These are phyloP conservation scores for Diplosoma virens DNA, from an alignment of 23 tunicate genomes.

Conservation along the genomic window DNA sequence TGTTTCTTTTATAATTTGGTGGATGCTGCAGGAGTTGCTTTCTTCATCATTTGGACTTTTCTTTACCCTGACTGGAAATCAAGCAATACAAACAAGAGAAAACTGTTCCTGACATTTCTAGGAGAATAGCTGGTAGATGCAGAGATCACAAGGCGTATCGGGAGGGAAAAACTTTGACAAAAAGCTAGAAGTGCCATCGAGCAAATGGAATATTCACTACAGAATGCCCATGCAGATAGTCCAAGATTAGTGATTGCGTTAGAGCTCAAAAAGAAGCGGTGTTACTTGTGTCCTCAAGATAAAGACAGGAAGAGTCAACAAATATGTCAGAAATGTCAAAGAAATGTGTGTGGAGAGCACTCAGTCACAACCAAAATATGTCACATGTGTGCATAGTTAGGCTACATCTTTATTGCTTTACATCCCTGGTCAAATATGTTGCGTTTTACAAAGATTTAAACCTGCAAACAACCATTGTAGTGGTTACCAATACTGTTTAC, in stretches of 20 bases:
- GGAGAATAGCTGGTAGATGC: conserved; percentile 1
- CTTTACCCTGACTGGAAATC: not conserved
- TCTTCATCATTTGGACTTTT: conserved; percentile 10
- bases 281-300: conserved; percentile 7
- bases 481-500: not conserved
- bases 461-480: not conserved
- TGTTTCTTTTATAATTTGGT: conserved; percentile 10
- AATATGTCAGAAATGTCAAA: conserved; percentile 8
- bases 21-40: conserved; percentile 20
- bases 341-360: conserved; percentile 8
- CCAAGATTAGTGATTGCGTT: conserved; percentile 1
- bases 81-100: conserved; percentile 1
- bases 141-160: conserved; percentile 11
- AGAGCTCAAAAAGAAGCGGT: conserved; percentile 7
- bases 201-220: conserved; percentile 6
- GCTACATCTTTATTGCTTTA: not conserved
- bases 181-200: not conserved
- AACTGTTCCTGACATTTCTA: not conserved
- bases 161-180: conserved; percentile 15
- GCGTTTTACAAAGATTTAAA: not conserved
- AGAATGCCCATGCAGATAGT: not conserved
- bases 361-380: conserved; percentile 13
- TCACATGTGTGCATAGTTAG: conserved; percentile 2
- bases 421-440: not conserved
- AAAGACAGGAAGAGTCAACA: conserved; percentile 8